Evolutionary conservation across 2,113 vertebrate species (phyloP).

Genomic region (Speoplatyrhinus poulsoni): DNA sequence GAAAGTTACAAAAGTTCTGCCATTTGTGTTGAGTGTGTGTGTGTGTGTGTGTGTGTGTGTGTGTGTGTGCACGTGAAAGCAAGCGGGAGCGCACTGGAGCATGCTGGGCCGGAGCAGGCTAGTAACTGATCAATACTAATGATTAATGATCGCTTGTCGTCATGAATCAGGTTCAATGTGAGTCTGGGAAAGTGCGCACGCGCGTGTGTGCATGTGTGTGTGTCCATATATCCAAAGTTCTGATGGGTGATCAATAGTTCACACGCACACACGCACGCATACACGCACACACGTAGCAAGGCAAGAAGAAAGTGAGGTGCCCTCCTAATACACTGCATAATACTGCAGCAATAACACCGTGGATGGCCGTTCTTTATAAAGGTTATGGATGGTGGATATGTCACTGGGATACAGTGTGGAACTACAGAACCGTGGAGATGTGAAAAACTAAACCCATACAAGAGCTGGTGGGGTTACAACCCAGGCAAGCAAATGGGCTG

Average conservation of each 20-base stretch:
- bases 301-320: slow-evolving; percentile 15
- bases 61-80: background rate
- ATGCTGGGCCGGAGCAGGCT: slow-evolving; percentile 24
- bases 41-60: slow-evolving; percentile 4
- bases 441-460: no score
- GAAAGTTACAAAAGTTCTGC: slow-evolving; percentile 32
- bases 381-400: background rate
- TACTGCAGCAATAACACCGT: background rate
- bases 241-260: slow-evolving; percentile 52
- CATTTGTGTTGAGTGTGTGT: slow-evolving; percentile 1
- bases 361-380: slow-evolving; percentile 6
- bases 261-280: background rate
- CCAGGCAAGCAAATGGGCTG: no score
- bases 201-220: slow-evolving; percentile 4
- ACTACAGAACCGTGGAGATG: no score
- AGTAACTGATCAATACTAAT: slow-evolving; percentile 58
- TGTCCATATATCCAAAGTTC: slow-evolving; percentile 46
- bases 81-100: background rate
- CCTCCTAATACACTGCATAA: slow-evolving; percentile 26
- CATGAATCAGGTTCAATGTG: slow-evolving; percentile 44
- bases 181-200: background rate
- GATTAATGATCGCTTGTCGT: slow-evolving; percentile 53
- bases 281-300: background rate
- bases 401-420: no score
- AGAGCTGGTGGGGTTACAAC: no score